phyloP scores from a whole-genome alignment of 2,888 invertebrate species.

The Machimus rusticus region DNA sequence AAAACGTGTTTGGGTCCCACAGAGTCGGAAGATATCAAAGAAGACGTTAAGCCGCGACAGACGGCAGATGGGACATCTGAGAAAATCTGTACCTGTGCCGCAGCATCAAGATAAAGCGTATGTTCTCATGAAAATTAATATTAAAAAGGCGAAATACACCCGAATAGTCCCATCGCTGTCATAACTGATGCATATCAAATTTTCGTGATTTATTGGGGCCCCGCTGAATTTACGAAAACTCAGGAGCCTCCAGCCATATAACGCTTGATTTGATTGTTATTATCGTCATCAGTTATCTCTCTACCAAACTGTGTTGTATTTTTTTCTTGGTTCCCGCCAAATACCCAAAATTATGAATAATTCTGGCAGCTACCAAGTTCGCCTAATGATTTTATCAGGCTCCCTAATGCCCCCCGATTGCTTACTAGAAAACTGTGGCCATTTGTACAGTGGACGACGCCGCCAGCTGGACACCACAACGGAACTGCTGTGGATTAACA shows the following conservation, averaged over 20 bases:
- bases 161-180: constrained; percentile 8
- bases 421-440: neutral
- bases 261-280: constrained; percentile 32
- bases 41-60: neutral
- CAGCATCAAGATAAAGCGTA: constrained; percentile 3
- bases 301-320: neutral
- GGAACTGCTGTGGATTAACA: neutral
- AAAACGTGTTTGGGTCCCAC: neutral
- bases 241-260: constrained; percentile 9
- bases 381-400: constrained; percentile 24
- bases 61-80: neutral
- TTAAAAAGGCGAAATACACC: constrained; percentile 1
- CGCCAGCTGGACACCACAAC: neutral
- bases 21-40: constrained; percentile 25
- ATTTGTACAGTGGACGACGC: neutral
- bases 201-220: neutral
- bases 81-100: neutral
- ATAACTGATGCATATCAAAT: constrained; percentile 34
- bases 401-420: neutral
- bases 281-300: constrained; percentile 31
- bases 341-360: constrained; percentile 7
- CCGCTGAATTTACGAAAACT: neutral
- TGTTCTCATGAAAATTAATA: constrained; percentile 32
- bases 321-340: neutral
- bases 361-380: constrained; percentile 24